These are phyloP conservation scores for Sula dactylatra DNA, from an alignment of 2,113 vertebrate genomes.

Conservation along the genomic window DNA sequence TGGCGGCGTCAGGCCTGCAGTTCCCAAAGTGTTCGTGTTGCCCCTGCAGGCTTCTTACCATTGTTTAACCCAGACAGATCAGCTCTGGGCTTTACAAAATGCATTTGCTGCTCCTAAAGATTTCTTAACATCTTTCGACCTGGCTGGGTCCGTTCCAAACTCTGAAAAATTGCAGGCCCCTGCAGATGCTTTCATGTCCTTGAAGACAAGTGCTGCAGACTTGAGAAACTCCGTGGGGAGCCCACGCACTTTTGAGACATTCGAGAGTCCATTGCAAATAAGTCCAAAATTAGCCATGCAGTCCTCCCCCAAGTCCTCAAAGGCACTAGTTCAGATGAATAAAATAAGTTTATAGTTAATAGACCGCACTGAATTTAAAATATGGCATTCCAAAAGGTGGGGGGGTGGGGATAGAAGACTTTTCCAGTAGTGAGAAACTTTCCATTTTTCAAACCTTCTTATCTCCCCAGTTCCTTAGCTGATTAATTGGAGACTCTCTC, in stretches of 20 bases:
- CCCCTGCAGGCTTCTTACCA: neutral
- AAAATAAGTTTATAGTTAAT: slow-evolving; percentile 28
- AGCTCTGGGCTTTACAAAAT: neutral
- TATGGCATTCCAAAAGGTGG: neutral
- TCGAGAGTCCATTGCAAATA: slow-evolving; percentile 34
- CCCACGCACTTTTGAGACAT: neutral
- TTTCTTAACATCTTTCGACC: neutral
- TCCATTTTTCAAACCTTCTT: neutral
- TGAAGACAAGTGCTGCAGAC: slow-evolving; percentile 10
- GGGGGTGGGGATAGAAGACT: neutral
- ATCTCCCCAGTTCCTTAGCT: neutral
- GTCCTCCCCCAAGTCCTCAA: neutral
- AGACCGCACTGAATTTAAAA: neutral
- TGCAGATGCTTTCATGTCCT: slow-evolving; percentile 20
- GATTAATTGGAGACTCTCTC: neutral
- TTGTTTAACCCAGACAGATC: neutral
- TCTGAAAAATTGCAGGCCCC: neutral
- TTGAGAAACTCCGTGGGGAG: neutral
- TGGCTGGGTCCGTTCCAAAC: neutral
- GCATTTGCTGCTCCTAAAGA: neutral
- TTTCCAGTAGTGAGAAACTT: neutral
- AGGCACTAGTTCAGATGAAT: neutral
- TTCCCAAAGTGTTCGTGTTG: neutral
- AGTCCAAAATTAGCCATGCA: slow-evolving; percentile 31
- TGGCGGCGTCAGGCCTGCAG: neutral